These are phyloP conservation scores for Trinorchestia longiramus DNA, from an alignment of 1,140 invertebrate genomes.

Conservation along the genomic window DNA sequence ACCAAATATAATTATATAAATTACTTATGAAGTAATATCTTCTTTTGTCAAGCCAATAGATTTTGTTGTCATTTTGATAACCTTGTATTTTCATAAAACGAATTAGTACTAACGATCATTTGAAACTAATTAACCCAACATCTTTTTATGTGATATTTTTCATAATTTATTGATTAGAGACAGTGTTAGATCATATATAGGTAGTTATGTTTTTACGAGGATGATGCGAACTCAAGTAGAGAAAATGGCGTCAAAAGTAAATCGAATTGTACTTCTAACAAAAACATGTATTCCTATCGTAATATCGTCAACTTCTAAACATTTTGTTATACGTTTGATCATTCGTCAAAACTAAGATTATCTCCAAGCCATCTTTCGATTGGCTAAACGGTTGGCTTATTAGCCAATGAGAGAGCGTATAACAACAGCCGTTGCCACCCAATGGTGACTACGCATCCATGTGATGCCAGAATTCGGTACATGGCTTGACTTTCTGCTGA, in stretches of 20 bases:
- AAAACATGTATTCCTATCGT: background rate
- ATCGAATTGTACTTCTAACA: background rate
- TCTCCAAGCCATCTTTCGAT: background rate
- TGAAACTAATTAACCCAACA: no score
- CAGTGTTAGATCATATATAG: background rate
- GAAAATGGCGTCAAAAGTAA: background rate
- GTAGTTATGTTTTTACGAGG: background rate
- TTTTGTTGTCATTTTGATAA: no score
- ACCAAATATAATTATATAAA: no score
- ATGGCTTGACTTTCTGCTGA: background rate
- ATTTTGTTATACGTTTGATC: background rate
- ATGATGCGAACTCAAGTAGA: slow-evolving; percentile 17
- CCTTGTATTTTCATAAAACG: no score
- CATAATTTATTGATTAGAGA: no score
- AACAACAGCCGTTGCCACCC: background rate
- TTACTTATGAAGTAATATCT: no score
- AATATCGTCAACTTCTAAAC: background rate
- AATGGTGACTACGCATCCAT: background rate
- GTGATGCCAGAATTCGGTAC: background rate
- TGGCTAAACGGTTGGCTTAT: background rate
- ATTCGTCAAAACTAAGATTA: background rate
- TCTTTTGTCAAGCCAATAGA: no score
- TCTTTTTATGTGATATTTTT: no score
- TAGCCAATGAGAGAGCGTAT: background rate
- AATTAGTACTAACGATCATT: no score